Conservation (phyloP, 2,113 vertebrate genomes). For the Macaca nemestrina region DNA sequence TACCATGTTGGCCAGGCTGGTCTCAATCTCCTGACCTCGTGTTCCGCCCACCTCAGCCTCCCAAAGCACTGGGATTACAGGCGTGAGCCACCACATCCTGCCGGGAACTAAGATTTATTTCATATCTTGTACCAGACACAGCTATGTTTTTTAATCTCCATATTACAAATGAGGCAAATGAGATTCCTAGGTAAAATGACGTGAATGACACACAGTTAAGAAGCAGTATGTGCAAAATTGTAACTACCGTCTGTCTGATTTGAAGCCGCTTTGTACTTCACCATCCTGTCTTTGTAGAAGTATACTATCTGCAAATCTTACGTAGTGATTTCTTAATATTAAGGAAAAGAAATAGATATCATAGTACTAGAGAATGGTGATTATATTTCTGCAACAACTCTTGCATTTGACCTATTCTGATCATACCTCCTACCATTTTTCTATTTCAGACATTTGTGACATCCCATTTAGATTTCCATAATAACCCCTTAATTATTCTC, state of each 20-base stretch:
- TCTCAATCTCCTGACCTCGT: no score
- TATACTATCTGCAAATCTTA: neutral
- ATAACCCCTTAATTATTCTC: constrained; percentile 15
- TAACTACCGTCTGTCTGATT: neutral
- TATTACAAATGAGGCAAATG: neutral
- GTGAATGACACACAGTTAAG: neutral
- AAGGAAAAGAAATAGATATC: neutral
- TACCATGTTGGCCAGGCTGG: no score
- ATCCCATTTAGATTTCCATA: constrained; percentile 38
- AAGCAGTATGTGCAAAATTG: neutral
- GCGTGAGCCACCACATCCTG: no score
- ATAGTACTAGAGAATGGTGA: neutral
- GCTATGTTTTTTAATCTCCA: neutral
- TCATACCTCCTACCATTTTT: neutral
- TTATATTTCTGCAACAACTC: neutral
- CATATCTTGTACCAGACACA: neutral
- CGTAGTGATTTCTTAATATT: neutral
- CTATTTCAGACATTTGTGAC: neutral
- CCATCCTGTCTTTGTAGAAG: neutral
- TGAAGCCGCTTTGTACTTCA: neutral
- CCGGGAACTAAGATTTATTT: neutral
- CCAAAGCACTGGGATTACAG: no score
- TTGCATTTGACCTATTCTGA: constrained; percentile 23
- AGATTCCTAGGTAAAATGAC: neutral
- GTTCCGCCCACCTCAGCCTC: no score